Conservation (phyloP, 1,140 invertebrate genomes). For the Drosophila grimshawi region DNA sequence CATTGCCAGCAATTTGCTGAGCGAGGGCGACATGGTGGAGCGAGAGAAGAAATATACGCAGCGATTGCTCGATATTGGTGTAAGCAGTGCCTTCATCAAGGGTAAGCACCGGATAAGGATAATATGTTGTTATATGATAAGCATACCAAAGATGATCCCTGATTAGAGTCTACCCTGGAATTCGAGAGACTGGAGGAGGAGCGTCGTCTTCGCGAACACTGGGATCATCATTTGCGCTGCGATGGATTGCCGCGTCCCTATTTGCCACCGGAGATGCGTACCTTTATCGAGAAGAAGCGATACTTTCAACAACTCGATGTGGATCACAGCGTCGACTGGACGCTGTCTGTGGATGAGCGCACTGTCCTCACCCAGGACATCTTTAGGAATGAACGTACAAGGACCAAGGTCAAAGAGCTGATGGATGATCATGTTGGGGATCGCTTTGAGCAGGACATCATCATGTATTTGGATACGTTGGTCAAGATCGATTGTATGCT, state of each 20-base stretch:
- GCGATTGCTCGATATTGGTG: conserved; percentile 37
- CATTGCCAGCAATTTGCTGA: conserved; percentile 9
- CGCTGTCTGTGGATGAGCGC: conserved; percentile 58
- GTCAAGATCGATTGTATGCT: conserved; percentile 56
- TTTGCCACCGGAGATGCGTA: conserved; percentile 61
- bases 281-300: conserved; percentile 51
- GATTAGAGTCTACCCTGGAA: conserved; percentile 33
- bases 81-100: conserved; percentile 36
- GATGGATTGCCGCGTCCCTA: conserved; percentile 65
- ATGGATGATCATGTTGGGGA: conserved; percentile 40
- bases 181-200: conserved; percentile 21
- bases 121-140: background rate
- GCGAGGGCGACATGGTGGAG: conserved; percentile 26
- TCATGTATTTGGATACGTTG: conserved; percentile 41
- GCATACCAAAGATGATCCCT: background rate
- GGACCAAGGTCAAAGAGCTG: background rate
- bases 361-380: conserved; percentile 64
- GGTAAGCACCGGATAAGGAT: conserved; percentile 26
- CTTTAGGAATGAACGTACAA: conserved; percentile 40
- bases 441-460: conserved; percentile 44
- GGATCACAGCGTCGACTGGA: conserved; percentile 57
- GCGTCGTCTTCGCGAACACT: conserved; percentile 32
- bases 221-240: conserved; percentile 60
- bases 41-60: conserved; percentile 18
- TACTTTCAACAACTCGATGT: conserved; percentile 40